A percentile compares a stretch with the other conserved stretches of the same genome.
Evolutionary conservation across 2,797 vertebrate species (phyloP).

Genomic region (Neomorphus geoffroyi): DNA sequence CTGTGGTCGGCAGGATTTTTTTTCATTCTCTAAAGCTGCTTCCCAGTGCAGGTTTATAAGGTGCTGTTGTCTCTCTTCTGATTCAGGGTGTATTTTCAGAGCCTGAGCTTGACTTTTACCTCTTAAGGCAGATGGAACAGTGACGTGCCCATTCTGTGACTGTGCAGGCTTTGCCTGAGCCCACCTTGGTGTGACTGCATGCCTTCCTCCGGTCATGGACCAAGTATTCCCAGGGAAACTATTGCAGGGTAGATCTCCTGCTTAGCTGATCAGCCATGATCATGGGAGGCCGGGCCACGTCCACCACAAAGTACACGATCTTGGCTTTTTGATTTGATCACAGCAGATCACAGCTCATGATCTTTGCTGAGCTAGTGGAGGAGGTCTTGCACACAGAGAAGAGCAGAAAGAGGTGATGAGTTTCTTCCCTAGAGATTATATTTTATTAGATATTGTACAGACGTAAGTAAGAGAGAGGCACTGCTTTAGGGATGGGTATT

Average conservation of each 20-base stretch:
- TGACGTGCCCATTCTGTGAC: neutral
- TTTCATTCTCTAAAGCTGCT: neutral
- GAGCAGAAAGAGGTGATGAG: neutral
- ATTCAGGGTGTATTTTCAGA: neutral
- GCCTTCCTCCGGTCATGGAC: neutral
- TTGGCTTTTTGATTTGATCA: neutral
- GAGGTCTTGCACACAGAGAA: neutral
- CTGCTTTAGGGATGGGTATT: neutral
- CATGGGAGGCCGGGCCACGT: neutral
- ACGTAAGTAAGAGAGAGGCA: neutral
- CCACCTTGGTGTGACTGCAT: neutral
- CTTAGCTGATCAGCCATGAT: neutral
- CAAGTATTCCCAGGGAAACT: too few relatives aligned
- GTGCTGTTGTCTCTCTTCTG: neutral
- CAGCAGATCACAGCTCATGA: neutral
- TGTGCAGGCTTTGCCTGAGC: neutral
- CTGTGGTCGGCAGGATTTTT: neutral
- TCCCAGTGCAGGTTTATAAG: neutral
- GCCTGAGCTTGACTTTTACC: neutral
- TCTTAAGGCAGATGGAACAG: neutral
- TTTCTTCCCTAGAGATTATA: neutral
- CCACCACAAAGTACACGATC: neutral
- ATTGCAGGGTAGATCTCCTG: fast-evolving
- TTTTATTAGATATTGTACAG: conserved; percentile 24
- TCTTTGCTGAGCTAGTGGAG: neutral